phyloP scores from a whole-genome alignment of 2,888 invertebrate genomes.

The Cephus spinipes region DNA sequence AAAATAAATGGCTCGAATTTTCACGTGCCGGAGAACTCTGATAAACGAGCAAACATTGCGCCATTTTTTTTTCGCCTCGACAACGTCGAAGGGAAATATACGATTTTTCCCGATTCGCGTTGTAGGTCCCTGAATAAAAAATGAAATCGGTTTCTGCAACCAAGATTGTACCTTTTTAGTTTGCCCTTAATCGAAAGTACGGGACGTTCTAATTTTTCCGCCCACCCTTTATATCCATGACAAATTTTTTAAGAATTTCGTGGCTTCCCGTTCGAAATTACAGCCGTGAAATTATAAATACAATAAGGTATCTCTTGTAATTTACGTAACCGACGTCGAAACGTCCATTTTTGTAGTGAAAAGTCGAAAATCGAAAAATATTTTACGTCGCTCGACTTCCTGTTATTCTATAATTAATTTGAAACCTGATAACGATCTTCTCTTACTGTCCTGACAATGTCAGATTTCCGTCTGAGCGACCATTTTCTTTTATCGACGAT shows the following conservation, averaged over 20 bases:
- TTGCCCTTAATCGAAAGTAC: neutral
- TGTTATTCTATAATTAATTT: neutral
- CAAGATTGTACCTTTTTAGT: neutral
- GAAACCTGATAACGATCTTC: neutral
- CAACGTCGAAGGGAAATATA: neutral
- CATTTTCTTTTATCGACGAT: neutral
- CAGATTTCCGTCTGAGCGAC: neutral
- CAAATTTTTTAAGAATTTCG: neutral
- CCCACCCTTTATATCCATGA: neutral
- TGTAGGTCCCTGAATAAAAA: neutral
- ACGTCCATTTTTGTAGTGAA: too few species aligned
- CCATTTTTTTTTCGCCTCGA: neutral
- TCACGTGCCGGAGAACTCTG: neutral
- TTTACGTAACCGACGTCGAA: too few species aligned
- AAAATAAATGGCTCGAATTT: neutral
- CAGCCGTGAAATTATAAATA: too few species aligned
- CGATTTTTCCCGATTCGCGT: neutral
- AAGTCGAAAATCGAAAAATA: neutral
- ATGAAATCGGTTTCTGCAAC: neutral
- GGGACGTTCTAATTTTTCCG: neutral
- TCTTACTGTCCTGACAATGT: neutral
- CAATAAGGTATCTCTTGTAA: too few species aligned
- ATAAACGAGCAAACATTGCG: neutral
- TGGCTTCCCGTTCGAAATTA: neutral
- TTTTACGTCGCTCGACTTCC: neutral